Percentiles rank a stretch among this genome's conserved stretches.
Conservation (phyloP, 2,113 vertebrate genomes). For the Paedocypris sp. region DNA sequence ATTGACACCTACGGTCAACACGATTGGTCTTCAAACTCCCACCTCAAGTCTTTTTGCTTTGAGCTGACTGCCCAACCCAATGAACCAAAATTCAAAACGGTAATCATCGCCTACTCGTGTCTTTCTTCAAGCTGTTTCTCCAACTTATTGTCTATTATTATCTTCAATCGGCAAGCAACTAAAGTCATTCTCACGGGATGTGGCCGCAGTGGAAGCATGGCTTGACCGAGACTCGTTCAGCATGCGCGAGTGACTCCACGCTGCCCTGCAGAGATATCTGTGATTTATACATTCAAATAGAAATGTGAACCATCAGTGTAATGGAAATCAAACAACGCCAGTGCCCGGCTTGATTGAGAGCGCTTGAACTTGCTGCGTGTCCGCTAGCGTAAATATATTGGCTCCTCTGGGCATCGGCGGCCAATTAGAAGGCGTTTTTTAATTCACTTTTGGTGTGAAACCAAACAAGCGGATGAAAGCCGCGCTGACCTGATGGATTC, state of each 20-base stretch:
- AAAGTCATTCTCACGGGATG: slow-evolving; percentile 22
- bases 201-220: no score
- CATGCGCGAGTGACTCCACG: slow-evolving; percentile 4
- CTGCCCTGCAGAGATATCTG: slow-evolving; percentile 33
- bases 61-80: no score
- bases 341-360: slow-evolving; percentile 28
- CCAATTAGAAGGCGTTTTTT: slow-evolving; percentile 10
- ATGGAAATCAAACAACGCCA: slow-evolving; percentile 35
- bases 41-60: no score
- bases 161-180: slow-evolving; percentile 33
- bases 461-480: neutral
- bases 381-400: slow-evolving; percentile 1
- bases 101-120: no score
- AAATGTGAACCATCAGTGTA: slow-evolving; percentile 36
- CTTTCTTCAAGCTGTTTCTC: no score
- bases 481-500: neutral
- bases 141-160: no score
- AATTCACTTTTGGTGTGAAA: slow-evolving; percentile 17
- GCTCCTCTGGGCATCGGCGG: slow-evolving; percentile 13
- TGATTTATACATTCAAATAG: slow-evolving; percentile 35
- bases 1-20: no score
- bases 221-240: no score
- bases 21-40: no score
- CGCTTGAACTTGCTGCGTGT: slow-evolving; percentile 2
- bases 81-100: no score